Conservation (phyloP, 2,797 vertebrate genomes). For the Epinephelus coioides region DNA sequence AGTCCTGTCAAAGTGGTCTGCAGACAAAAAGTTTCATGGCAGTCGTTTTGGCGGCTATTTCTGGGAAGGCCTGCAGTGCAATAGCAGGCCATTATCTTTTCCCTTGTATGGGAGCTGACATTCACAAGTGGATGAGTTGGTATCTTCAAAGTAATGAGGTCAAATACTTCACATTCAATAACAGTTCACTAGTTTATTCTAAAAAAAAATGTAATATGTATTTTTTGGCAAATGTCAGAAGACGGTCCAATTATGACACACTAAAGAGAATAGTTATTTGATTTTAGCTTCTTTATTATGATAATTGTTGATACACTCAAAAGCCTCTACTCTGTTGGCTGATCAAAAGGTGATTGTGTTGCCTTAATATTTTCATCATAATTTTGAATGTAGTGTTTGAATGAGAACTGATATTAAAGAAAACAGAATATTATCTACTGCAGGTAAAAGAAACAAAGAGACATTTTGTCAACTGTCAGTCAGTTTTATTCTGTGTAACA, state of each 20-base stretch:
- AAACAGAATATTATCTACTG: neutral
- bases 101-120: constrained; percentile 28
- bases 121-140: constrained; percentile 29
- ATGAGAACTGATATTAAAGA: neutral
- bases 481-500: neutral
- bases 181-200: constrained; percentile 12
- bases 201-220: constrained; percentile 12
- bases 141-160: constrained; percentile 48
- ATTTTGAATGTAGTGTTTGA: constrained; percentile 4
- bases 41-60: constrained; percentile 4
- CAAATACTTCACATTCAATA: constrained; percentile 40
- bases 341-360: constrained; percentile 10
- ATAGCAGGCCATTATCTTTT: constrained; percentile 7
- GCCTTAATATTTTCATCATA: neutral
- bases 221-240: constrained; percentile 29
- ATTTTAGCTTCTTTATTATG: neutral
- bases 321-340: neutral
- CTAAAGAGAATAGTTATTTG: constrained; percentile 15
- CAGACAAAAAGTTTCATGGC: constrained; percentile 5
- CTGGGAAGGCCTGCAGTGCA: constrained; percentile 3
- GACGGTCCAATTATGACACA: constrained; percentile 26
- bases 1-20: neutral
- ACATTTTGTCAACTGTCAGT: constrained; percentile 6
- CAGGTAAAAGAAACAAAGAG: neutral
- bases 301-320: neutral